These are phyloP conservation scores for Chymomyza fuscimana DNA, from an alignment of 2,888 invertebrate genomes.

Conservation along the genomic window DNA sequence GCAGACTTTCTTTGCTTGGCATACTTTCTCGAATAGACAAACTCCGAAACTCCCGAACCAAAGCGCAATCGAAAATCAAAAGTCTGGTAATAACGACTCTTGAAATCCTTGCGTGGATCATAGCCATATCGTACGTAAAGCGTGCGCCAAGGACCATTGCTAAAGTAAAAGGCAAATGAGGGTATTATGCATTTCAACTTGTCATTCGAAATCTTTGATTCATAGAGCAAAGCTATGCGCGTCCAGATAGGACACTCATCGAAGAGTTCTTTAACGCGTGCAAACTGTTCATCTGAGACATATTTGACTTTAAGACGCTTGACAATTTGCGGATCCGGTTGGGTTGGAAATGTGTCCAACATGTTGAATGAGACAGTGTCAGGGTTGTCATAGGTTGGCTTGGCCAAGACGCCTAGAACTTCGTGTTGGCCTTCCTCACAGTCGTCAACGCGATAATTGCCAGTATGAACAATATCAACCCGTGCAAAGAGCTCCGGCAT, in stretches of 20 bases:
- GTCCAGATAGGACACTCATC: constrained; percentile 95
- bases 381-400: constrained; percentile 82
- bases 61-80: constrained; percentile 87
- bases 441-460: constrained; percentile 75
- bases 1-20: constrained; percentile 56
- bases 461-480: constrained; percentile 83
- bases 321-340: constrained; percentile 82
- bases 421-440: constrained; percentile 78
- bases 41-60: constrained; percentile 76
- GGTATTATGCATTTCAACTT: constrained; percentile 90
- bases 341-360: constrained; percentile 83
- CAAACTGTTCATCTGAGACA: constrained; percentile 80
- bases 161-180: constrained; percentile 90
- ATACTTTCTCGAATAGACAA: constrained; percentile 67
- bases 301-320: constrained; percentile 81
- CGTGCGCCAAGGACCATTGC: constrained; percentile 94
- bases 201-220: constrained; percentile 83
- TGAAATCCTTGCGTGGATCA: constrained; percentile 91
- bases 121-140: constrained; percentile 95
- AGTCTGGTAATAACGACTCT: constrained; percentile 91
- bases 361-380: constrained; percentile 84
- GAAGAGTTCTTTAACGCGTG: constrained; percentile 84
- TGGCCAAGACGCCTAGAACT: constrained; percentile 81
- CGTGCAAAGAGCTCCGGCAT: constrained; percentile 90
- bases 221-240: constrained; percentile 86